Percentiles rank a stretch among this genome's conserved stretches.
These are phyloP conservation scores for Hippocampus abdominalis DNA, from an alignment of 2,113 vertebrate genomes.

Conservation along the genomic window DNA sequence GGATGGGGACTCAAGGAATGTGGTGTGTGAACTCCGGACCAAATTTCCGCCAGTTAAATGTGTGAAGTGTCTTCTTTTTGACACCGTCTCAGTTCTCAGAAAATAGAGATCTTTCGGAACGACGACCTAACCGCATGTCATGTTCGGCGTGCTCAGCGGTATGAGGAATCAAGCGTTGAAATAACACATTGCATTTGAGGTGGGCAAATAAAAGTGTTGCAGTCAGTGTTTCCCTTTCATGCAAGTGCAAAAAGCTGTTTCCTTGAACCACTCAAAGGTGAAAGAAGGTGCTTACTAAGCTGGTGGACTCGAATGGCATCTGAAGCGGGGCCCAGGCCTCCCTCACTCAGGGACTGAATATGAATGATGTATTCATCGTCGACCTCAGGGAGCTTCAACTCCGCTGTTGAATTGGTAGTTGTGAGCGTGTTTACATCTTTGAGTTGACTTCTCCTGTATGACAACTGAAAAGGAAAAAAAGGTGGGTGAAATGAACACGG, in stretches of 20 bases:
- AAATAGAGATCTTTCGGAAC: slow-evolving; percentile 8
- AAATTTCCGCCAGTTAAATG: slow-evolving; percentile 45
- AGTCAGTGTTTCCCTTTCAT: not conserved
- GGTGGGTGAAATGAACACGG: slow-evolving; percentile 4
- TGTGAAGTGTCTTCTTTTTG: slow-evolving; percentile 56
- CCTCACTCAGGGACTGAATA: slow-evolving; percentile 81
- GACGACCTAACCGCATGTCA: slow-evolving; percentile 24
- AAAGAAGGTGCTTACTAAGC: slow-evolving; percentile 66
- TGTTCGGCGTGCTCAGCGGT: not conserved
- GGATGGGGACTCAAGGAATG: slow-evolving; percentile 44
- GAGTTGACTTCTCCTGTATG: slow-evolving; percentile 83
- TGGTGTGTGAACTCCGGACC: slow-evolving; percentile 45
- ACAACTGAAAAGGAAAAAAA: slow-evolving; percentile 71
- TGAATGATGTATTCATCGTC: slow-evolving; percentile 85
- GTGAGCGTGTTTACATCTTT: slow-evolving; percentile 69
- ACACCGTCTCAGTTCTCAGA: slow-evolving; percentile 15
- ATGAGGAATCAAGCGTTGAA: not conserved
- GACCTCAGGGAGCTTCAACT: slow-evolving; percentile 77
- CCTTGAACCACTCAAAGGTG: not conserved
- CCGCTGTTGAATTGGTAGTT: slow-evolving; percentile 78
- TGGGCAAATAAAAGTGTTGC: not conserved
- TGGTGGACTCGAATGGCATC: slow-evolving; percentile 86
- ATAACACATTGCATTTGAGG: not conserved
- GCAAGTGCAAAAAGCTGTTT: not conserved
- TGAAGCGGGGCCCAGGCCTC: slow-evolving; percentile 84